Evolutionary conservation across 1,140 invertebrate species (phyloP).

Genomic region (Drosophila pandora): DNA sequence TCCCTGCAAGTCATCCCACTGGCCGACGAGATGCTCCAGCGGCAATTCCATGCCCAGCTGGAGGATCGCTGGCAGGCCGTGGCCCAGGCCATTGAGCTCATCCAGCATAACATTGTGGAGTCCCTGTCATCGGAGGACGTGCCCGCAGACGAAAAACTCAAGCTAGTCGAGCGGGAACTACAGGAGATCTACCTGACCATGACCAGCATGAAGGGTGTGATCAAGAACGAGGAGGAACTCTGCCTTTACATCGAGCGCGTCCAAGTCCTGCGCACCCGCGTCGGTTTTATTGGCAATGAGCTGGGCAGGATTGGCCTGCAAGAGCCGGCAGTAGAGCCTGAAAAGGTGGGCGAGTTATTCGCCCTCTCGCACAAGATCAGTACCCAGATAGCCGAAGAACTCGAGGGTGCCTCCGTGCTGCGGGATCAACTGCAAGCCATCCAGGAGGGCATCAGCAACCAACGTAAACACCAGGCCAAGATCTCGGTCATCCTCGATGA

Average conservation of each 20-base stretch:
- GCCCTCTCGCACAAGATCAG: slow-evolving; percentile 88
- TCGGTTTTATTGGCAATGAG: slow-evolving; percentile 90
- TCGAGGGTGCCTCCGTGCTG: slow-evolving; percentile 88
- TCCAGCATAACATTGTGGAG: slow-evolving; percentile 88
- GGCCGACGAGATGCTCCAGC: slow-evolving; percentile 91
- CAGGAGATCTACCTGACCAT: slow-evolving; percentile 88
- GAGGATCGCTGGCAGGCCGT: slow-evolving; percentile 90
- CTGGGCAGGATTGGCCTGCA: slow-evolving; percentile 89
- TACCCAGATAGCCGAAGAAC: slow-evolving; percentile 88
- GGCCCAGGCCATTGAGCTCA: slow-evolving; percentile 86
- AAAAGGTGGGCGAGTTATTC: slow-evolving; percentile 89
- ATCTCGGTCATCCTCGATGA: slow-evolving; percentile 87
- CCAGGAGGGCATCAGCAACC: slow-evolving; percentile 87
- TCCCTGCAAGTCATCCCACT: slow-evolving; percentile 90
- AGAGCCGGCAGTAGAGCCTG: slow-evolving; percentile 88
- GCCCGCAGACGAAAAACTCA: slow-evolving; percentile 88
- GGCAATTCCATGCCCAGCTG: slow-evolving; percentile 90
- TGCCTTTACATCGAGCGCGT: slow-evolving; percentile 91
- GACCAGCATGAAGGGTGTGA: slow-evolving; percentile 89
- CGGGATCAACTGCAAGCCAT: slow-evolving; percentile 89
- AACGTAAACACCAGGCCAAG: slow-evolving; percentile 88
- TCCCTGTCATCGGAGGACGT: slow-evolving; percentile 89
- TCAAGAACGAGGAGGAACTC: slow-evolving; percentile 92
- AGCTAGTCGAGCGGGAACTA: slow-evolving; percentile 89
- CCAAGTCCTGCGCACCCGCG: slow-evolving; percentile 89